These are phyloP conservation scores for Microtus richardsoni DNA, from an alignment of 2,113 vertebrate genomes.

Conservation along the genomic window DNA sequence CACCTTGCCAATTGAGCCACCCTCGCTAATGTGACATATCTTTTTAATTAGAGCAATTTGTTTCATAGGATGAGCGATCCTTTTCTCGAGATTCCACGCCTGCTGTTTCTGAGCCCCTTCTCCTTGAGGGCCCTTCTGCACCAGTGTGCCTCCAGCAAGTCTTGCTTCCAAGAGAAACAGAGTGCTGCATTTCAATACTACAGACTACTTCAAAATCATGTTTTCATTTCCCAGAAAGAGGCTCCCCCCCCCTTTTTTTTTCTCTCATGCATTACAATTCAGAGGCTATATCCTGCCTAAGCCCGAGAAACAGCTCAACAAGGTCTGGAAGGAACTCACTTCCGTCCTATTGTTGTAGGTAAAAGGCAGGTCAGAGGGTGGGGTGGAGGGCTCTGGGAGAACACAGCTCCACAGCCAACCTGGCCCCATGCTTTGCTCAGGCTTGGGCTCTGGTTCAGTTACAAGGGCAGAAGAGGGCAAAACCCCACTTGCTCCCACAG, in stretches of 20 bases:
- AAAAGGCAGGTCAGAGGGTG: background rate
- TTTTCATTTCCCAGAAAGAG: constrained; percentile 78
- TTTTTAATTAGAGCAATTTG: constrained; percentile 80
- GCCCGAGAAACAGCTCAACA: constrained; percentile 56
- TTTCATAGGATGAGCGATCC: constrained; percentile 66
- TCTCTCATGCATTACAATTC: constrained; percentile 65
- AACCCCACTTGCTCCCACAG: background rate
- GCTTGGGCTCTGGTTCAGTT: background rate
- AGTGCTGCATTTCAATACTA: constrained; percentile 77
- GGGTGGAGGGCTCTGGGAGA: background rate
- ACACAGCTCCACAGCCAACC: background rate
- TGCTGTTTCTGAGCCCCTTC: constrained; percentile 74
- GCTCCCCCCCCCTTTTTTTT: background rate
- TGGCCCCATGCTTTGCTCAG: background rate
- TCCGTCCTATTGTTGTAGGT: constrained; percentile 54
- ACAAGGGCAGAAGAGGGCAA: background rate
- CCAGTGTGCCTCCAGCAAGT: constrained; percentile 72
- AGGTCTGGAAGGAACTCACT: constrained; percentile 52
- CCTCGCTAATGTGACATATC: constrained; percentile 63
- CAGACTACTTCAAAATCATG: constrained; percentile 78
- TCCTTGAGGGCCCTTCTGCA: constrained; percentile 76
- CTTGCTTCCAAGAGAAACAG: constrained; percentile 67
- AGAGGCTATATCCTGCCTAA: constrained; percentile 58
- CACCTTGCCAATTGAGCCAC: constrained; percentile 44
- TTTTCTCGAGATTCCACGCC: constrained; percentile 74